Evolutionary conservation across 2,797 vertebrate genomes (phyloP), one percentile per base, ranked within the genome.

Genomic region (Gambelia wislizenii): DNA sequence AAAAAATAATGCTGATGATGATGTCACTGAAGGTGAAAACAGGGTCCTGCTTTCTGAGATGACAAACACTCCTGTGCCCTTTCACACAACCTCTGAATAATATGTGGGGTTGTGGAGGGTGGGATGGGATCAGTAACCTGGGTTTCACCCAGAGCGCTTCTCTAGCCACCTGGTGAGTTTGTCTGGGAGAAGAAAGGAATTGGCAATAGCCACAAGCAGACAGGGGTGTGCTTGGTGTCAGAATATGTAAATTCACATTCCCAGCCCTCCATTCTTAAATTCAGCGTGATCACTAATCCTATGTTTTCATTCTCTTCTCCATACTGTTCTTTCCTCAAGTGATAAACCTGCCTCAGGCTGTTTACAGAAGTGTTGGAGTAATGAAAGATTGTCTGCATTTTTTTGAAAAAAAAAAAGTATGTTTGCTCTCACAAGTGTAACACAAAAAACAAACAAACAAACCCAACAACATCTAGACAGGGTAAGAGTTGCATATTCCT

Each of bases 301-400:
- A 0, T 0, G 72, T 85, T 84, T 86, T 86, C 70, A 39, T 88
- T 91, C 56, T 39, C 47, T 20, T 91, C 20, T 3, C 64, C 13
- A 47, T 42, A 75, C 0, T 0, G 1, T 33, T 75, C 79, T 74
- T 49, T 80, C 67, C 49, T 72, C 67, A 74, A 89, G 77, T 75
- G 88, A 72, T 49, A 85, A 81, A 64, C 56, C 22, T 33, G 83
- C 83, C 84, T 64, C 16, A 14, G 67, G 88, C 76, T 81, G 76
- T 89, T 85, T 80, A 49, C 7, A 72, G 84, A 86, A 81, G 56
- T 88, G 89, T 61, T 0, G 0, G 1, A 74, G 27, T 89, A 92
- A 33, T 44, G 82, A 87, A 82, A 92, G 54, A 87, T 18, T 22
- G 85, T 87, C 2, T 49, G 49, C 20, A 10, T 67, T 90, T 18